Base-by-base conservation (phyloP, 2,113 vertebrate genomes). In the Anas platyrhynchos region DNA sequence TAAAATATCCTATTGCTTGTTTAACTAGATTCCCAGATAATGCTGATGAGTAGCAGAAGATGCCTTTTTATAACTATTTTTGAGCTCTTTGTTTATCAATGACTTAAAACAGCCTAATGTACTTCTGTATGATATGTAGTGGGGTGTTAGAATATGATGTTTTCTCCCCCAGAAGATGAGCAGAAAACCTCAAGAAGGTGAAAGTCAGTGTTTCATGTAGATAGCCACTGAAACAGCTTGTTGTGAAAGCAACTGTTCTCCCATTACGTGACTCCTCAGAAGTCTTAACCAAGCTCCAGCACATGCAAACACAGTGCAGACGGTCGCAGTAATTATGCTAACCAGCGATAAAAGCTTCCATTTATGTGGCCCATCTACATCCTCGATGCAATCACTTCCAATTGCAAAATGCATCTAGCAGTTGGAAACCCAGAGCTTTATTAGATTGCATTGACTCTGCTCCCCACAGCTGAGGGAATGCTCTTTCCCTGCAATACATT, bases 301-400 rank as follows among this genome's bases (percentile, higher is more conserved):
- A 95, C 87, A 92, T 87, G 86, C 93, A 96, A 94, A 90, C 46
- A 18, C 27, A 27, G 91, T 29, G 29, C 83, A 94, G 88, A 88
- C 91, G 7, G 88, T 88, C 0, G 0, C 86, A 86, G 65, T 91
- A 95, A 97, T 97, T 95, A 93, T 92, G 86, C 95, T 94, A 95
- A 96, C 93, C 89, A 89, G 81, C 1, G 43, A 96, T 95, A 96
- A 96, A 95, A 96, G 78, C 89, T 87, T 65, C 82, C 90, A 94
- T 96, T 97, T 93, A 73, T 21, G 79, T 88, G 61, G 61, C 94
- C 89, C 62, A 66, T 92, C 89, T 86, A 85, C 91, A 93, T 88
- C 82, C 71, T 93, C 36, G 38, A 52, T 89, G 86, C 91, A 97
- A 94, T 95, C 93, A 84, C 82, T 94, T 95, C 82, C 91, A 88